Evolutionary conservation across 2,797 vertebrate species (phyloP), one percentile per base, ranked within the genome.

Genomic region (Trachurus trachurus): DNA sequence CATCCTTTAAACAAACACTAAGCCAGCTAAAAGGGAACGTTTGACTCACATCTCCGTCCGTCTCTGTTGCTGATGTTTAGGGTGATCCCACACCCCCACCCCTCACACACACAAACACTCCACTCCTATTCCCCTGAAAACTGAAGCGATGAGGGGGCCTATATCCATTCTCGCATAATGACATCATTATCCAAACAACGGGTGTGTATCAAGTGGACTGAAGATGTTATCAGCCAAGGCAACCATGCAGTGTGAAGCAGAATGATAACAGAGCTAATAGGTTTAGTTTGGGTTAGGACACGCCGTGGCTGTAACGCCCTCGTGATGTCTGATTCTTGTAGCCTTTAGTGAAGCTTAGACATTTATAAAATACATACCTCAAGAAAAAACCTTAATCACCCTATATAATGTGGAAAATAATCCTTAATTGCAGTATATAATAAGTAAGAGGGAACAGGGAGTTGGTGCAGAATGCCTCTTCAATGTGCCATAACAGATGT

Each of bases 121-220:
- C 66, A 45, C 74, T 74, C 81, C 56, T 80, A 81, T 89, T 89
- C 87, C 90, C 92, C 17, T 21, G 85, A 71, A 85, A 69, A 19
- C 65, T 17, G 44, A 62, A 82, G 58, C 63, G 70, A 62, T 63
- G 58, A 82, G 76, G n/a, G 74, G 75, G 63, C 65, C 84, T 71
- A 77, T 78, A 77, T 78, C 73, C 73, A 85, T 88, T 92, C 94
- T 87, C 70, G 39, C 79, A 57, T 82, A 65, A 85, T 94, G 90
- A 94, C 89, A 91, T 94, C 93, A 93, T 89, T 86, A 86, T 66
- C 86, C 83, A 93, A 94, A 94, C 92, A 94, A 88, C 26, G 80
- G 89, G 88, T 63, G 78, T 88, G 71, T 68, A 84, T 87, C 73
- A 50, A 79, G 78, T 66, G 71, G 74, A 76, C 67, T 80, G 67